Percentiles rank a stretch among this genome's conserved stretches.
Evolutionary conservation across 2,113 vertebrate genomes (phyloP).

Genomic region (Tinamus guttatus): DNA sequence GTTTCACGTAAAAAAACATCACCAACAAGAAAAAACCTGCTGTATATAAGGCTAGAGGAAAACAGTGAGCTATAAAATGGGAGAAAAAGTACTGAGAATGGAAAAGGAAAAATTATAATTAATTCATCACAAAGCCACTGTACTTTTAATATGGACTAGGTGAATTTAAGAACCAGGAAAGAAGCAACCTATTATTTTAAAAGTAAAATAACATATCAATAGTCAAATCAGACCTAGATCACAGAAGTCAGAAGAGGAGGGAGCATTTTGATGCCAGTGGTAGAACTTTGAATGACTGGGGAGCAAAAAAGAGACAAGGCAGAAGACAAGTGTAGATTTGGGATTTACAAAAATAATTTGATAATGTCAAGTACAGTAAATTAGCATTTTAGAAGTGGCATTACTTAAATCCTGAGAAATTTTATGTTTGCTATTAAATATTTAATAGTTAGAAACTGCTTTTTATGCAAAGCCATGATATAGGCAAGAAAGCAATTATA

Average conservation of each 20-base stretch:
- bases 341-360: constrained; percentile 4
- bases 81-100: not conserved
- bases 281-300: not conserved
- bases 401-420: not conserved
- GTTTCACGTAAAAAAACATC: not conserved
- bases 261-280: not conserved
- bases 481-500: not conserved
- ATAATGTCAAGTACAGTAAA: not conserved
- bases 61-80: not conserved
- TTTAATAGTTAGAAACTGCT: not conserved
- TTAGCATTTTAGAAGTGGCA: not conserved
- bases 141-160: not conserved
- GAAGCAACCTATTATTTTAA: not conserved
- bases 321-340: not conserved
- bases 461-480: not conserved
- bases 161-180: not conserved
- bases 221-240: not conserved
- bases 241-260: not conserved
- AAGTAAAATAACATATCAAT: not conserved
- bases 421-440: constrained; percentile 11
- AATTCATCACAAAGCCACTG: not conserved
- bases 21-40: not conserved
- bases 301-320: not conserved
- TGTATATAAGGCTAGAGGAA: not conserved
- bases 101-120: not conserved